Evolutionary conservation across 1,140 invertebrate genomes (phyloP).

Genomic region (Apis florea): DNA sequence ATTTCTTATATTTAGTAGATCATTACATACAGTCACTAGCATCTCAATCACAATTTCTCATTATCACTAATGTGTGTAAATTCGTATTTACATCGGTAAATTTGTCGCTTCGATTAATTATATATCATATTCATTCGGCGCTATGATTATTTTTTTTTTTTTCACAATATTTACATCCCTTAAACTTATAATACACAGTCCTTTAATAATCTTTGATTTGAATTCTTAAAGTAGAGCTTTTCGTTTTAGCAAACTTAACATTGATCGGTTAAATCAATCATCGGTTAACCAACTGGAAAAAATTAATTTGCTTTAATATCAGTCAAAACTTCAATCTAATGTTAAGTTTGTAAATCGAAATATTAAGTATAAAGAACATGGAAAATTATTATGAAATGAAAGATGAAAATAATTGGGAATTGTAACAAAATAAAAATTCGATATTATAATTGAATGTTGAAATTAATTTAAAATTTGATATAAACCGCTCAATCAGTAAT

Average conservation of each 20-base stretch:
- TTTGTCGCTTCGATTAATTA: conserved; percentile 52
- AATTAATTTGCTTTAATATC: neutral
- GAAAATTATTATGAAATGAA: conserved; percentile 2
- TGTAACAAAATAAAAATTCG: neutral
- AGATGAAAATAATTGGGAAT: neutral
- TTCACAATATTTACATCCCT: conserved; percentile 71
- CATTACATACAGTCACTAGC: conserved; percentile 74
- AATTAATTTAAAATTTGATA: neutral
- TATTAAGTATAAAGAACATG: neutral
- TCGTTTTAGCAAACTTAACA: conserved; percentile 19
- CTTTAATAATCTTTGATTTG: conserved; percentile 68
- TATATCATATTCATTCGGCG: neutral
- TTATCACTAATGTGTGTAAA: conserved; percentile 63
- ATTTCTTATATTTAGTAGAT: conserved; percentile 36
- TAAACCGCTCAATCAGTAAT: neutral
- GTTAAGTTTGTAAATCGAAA: conserved; percentile 16
- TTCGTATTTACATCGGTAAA: conserved; percentile 70
- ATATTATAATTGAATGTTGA: neutral
- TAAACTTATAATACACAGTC: conserved; percentile 58
- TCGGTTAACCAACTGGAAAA: neutral
- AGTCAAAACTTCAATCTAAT: neutral
- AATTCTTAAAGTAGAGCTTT: conserved; percentile 46
- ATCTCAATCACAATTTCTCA: conserved; percentile 77
- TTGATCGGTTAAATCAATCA: neutral
- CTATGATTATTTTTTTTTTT: conserved; percentile 35